Percentiles rank a stretch among this genome's conserved stretches.
Conservation (phyloP, 2,888 invertebrate species). For the Drosophila limbata region DNA sequence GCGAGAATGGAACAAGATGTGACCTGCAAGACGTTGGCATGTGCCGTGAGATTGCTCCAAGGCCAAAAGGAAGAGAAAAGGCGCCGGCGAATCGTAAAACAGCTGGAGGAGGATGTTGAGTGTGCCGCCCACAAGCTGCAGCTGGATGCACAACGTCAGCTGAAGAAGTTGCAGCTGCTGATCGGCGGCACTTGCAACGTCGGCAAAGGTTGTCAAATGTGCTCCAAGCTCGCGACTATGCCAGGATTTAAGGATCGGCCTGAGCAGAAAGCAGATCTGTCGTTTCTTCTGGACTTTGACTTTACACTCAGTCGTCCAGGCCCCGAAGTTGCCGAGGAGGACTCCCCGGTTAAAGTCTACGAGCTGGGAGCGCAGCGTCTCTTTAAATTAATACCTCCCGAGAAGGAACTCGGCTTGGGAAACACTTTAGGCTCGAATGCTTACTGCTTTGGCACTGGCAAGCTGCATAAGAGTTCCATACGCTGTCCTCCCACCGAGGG, state of each 20-base stretch:
- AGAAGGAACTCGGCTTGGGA: background rate
- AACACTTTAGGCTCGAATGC: constrained; percentile 3
- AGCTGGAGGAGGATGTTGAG: constrained; percentile 52
- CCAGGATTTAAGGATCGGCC: background rate
- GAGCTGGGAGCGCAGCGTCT: constrained; percentile 1
- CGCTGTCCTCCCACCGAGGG: constrained; percentile 1
- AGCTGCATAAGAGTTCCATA: background rate
- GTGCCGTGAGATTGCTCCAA: constrained; percentile 33
- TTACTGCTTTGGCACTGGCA: background rate
- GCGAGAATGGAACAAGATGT: constrained; percentile 14
- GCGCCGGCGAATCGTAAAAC: constrained; percentile 16
- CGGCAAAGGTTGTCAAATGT: constrained; percentile 41
- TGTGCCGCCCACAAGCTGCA: constrained; percentile 21
- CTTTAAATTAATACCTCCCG: background rate
- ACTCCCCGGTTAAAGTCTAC: constrained; percentile 8
- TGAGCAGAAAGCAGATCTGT: background rate
- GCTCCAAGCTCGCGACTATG: constrained; percentile 12
- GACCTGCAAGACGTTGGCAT: constrained; percentile 6
- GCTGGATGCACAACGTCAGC: constrained; percentile 6
- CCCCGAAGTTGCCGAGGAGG: background rate
- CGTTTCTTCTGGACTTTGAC: constrained; percentile 21
- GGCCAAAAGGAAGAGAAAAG: background rate
- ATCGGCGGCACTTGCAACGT: background rate
- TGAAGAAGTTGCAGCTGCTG: background rate
- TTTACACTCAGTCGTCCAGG: background rate